Evolutionary conservation across 2,113 vertebrate species (phyloP).

Genomic region (Cheilinus undulatus): DNA sequence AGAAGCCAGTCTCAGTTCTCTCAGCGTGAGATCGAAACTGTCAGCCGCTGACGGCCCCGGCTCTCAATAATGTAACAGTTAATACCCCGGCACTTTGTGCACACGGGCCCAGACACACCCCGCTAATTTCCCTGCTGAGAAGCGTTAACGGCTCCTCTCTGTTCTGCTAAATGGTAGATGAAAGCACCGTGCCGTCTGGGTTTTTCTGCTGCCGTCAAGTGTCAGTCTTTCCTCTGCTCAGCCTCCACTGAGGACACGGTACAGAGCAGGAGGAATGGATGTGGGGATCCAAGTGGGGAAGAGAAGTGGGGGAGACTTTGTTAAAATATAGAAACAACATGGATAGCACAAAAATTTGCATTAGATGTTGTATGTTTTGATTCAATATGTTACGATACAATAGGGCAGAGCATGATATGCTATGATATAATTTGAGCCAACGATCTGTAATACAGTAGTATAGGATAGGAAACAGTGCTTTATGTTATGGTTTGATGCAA

Average conservation of each 20-base stretch:
- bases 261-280: not conserved
- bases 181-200: slow-evolving; percentile 39
- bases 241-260: not conserved
- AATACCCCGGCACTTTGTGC: slow-evolving; percentile 37
- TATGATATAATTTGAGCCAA: too few species aligned
- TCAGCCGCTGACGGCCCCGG: slow-evolving; percentile 9
- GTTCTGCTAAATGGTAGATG: slow-evolving; percentile 52
- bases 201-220: slow-evolving; percentile 29
- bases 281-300: not conserved
- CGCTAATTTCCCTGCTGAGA: slow-evolving; percentile 61
- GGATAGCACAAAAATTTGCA: too few species aligned
- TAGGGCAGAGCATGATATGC: too few species aligned
- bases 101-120: slow-evolving; percentile 7
- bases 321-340: too few species aligned
- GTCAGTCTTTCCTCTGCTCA: not conserved
- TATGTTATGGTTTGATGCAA: too few species aligned
- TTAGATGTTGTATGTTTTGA: too few species aligned
- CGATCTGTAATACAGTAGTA: too few species aligned
- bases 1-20: slow-evolving; percentile 25
- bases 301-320: not conserved
- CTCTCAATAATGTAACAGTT: slow-evolving; percentile 48
- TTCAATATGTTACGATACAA: too few species aligned
- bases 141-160: slow-evolving; percentile 46
- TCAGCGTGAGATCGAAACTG: slow-evolving; percentile 25
- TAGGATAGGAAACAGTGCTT: too few species aligned